phyloP scores from a whole-genome alignment of 23 tunicate genomes.

The Styela clava region DNA sequence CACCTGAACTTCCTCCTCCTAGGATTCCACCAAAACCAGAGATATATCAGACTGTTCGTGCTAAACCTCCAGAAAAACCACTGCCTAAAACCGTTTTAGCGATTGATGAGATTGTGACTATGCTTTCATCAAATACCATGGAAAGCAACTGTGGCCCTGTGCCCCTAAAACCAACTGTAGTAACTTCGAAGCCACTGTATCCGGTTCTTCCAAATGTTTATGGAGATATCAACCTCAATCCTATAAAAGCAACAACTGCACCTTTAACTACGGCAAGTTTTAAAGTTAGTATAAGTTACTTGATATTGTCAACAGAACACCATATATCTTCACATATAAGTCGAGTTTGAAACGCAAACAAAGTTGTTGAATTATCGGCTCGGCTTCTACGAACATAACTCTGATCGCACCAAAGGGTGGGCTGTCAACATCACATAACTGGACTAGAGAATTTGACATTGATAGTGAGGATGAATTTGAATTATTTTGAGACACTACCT shows the following conservation, averaged over 20 bases:
- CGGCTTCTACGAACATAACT: no score
- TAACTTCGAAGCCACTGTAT: neutral
- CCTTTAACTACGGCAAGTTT: neutral
- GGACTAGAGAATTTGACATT: no score
- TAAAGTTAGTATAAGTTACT: no score
- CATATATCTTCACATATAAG: no score
- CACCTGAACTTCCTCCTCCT: slow-evolving; percentile 9
- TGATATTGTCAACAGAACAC: no score
- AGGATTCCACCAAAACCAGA: neutral
- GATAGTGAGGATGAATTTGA: no score
- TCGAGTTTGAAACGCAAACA: no score
- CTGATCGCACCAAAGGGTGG: no score
- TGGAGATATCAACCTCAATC: neutral
- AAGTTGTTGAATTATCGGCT: no score
- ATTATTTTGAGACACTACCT: no score
- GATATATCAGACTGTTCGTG: neutral
- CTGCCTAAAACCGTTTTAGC: neutral
- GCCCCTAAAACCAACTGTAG: neutral
- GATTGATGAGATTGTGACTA: neutral
- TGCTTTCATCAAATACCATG: neutral
- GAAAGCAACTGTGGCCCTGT: neutral
- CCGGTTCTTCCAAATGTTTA: slow-evolving; percentile 25
- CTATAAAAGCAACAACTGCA: neutral
- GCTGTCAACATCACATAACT: no score
- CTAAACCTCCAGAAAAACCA: neutral